A percentile compares a stretch with the other conserved stretches of the same genome.
Conservation (phyloP, 2,888 invertebrate genomes). For the Malacosoma neustria region DNA sequence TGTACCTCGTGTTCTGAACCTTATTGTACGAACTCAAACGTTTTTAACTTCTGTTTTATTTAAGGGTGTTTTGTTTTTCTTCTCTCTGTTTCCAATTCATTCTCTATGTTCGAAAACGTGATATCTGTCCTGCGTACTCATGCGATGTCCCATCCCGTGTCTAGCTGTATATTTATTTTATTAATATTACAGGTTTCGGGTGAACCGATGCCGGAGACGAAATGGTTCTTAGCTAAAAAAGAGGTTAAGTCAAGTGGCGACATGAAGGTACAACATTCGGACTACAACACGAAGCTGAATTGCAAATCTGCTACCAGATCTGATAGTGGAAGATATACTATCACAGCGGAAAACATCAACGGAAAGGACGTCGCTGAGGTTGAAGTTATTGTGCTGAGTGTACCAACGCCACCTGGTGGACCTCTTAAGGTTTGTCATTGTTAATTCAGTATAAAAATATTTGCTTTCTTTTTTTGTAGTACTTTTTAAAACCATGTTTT, state of each 20-base stretch:
- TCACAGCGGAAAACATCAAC: conserved; percentile 93
- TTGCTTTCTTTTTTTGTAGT: not conserved
- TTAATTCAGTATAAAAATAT: not conserved
- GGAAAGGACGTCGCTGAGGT: conserved; percentile 97
- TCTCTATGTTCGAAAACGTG: not conserved
- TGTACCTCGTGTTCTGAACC: too few relatives aligned
- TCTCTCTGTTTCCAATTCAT: not conserved
- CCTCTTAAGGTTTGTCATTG: conserved; percentile 82
- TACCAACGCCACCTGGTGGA: conserved; percentile 92
- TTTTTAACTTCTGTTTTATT: not conserved
- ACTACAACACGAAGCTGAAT: conserved; percentile 89
- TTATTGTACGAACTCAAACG: too few relatives aligned
- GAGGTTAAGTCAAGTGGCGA: conserved; percentile 85
- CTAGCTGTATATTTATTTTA: too few relatives aligned
- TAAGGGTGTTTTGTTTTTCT: conserved; percentile 1
- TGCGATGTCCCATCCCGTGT: too few relatives aligned
- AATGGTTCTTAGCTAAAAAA: conserved; percentile 89
- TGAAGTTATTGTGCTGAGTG: conserved; percentile 91
- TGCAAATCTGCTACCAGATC: conserved; percentile 86
- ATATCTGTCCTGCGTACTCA: too few relatives aligned
- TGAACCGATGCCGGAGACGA: conserved; percentile 94
- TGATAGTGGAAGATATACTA: conserved; percentile 93
- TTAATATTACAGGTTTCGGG: conserved; percentile 81
- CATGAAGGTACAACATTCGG: conserved; percentile 85
- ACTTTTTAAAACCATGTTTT: not conserved